Evolutionary conservation across 2,888 invertebrate species (phyloP).

Genomic region (Cylindroiulus punctatus): DNA sequence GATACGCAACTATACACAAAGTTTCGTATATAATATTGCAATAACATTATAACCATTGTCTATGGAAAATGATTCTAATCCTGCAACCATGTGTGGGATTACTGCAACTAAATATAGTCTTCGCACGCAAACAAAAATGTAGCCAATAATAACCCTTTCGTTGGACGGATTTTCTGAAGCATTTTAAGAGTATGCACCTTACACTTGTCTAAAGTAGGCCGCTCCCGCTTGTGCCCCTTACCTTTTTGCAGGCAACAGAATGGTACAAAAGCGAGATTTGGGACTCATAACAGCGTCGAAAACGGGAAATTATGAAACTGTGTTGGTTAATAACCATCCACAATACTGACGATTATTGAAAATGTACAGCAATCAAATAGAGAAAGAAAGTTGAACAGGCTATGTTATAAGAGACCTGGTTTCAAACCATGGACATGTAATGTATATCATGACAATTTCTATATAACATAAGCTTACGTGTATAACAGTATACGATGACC

Average conservation of each 20-base stretch:
- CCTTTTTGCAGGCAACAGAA: background rate
- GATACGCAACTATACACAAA: background rate
- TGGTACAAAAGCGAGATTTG: background rate
- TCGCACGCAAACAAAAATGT: background rate
- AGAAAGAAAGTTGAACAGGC: too few relatives aligned
- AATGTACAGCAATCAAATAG: background rate
- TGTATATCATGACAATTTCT: too few relatives aligned
- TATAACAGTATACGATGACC: too few relatives aligned
- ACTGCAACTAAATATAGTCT: background rate
- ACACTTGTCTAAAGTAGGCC: background rate
- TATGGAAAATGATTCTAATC: background rate
- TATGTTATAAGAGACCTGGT: background rate
- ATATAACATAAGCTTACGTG: too few relatives aligned
- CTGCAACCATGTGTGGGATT: background rate
- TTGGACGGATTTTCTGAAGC: background rate
- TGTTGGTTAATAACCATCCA: background rate
- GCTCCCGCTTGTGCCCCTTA: background rate
- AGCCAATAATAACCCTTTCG: constrained; percentile 8
- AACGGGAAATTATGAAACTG: background rate
- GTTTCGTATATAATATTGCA: background rate
- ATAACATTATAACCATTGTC: background rate
- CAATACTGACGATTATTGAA: background rate
- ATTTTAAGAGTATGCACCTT: background rate
- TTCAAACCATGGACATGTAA: background rate
- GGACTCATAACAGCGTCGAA: background rate